phyloP scores from a whole-genome alignment of 2,113 vertebrate species.

The Psilopsiagon aurifrons region DNA sequence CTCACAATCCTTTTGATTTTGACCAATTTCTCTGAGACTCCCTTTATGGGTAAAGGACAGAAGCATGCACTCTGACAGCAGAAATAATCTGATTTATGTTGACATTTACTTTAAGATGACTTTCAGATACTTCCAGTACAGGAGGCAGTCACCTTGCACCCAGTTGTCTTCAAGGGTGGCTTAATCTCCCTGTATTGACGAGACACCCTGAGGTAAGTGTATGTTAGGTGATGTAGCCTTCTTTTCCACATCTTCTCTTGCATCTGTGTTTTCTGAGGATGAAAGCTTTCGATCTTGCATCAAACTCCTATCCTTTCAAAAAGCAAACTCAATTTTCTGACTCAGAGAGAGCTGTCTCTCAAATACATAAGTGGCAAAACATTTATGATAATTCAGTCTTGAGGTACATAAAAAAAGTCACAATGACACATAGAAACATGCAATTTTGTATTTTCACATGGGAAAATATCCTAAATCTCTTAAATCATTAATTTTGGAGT shows the following conservation, averaged over 20 bases:
- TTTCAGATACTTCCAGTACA: background rate
- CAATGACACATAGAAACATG: background rate
- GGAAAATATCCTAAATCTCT: background rate
- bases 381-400: background rate
- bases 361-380: background rate
- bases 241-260: background rate
- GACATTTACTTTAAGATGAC: background rate
- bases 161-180: background rate
- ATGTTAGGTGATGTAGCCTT: background rate
- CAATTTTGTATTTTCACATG: background rate
- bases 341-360: background rate
- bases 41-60: background rate
- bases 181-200: background rate
- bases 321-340: background rate
- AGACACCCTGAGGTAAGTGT: background rate
- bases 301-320: background rate
- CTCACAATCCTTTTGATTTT: background rate
- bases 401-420: background rate
- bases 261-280: background rate
- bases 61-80: background rate
- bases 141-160: background rate
- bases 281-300: background rate
- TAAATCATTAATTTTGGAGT: background rate
- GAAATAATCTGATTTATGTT: background rate
- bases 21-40: fast-evolving